Conservation (phyloP, 2,888 invertebrate genomes). For the Scaptomyza polygonia region DNA sequence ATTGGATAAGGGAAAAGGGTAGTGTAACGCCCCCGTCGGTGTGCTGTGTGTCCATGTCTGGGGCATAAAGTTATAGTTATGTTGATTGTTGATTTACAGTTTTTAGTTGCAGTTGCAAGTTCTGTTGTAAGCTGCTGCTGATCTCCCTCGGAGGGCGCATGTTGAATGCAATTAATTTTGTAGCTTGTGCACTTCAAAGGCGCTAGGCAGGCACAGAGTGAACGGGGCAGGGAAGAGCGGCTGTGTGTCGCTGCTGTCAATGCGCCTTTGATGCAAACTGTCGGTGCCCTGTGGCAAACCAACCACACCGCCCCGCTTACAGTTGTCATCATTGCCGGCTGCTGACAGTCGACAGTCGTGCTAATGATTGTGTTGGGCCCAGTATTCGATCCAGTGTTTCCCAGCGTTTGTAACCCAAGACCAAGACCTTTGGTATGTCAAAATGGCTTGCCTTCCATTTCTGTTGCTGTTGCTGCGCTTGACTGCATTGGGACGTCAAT, state of each 20-base stretch:
- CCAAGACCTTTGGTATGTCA: conserved; percentile 73
- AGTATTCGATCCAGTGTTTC: conserved; percentile 51
- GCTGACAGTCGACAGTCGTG: conserved; percentile 65
- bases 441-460: conserved; percentile 9
- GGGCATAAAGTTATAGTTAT: conserved; percentile 65
- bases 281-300: conserved; percentile 1
- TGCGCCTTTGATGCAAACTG: conserved; percentile 68
- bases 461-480: conserved; percentile 12
- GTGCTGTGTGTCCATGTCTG: conserved; percentile 26
- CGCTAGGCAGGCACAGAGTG: conserved; percentile 36
- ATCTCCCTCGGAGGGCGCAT: conserved; percentile 59
- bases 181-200: conserved; percentile 67
- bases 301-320: conserved; percentile 23
- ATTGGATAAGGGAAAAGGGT: neutral
- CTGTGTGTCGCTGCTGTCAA: conserved; percentile 44
- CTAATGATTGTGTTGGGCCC: conserved; percentile 52
- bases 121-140: conserved; percentile 29
- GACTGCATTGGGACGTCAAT: conserved; percentile 59
- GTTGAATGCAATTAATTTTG: conserved; percentile 74
- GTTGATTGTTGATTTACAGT: conserved; percentile 79
- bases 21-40: conserved; percentile 13
- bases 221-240: neutral
- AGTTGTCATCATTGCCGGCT: conserved; percentile 30
- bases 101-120: conserved; percentile 43
- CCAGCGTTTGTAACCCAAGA: conserved; percentile 70